Percentiles rank a stretch among this genome's conserved stretches.
These are phyloP conservation scores for Molanna angustata DNA, from an alignment of 2,888 invertebrate species.

Conservation along the genomic window DNA sequence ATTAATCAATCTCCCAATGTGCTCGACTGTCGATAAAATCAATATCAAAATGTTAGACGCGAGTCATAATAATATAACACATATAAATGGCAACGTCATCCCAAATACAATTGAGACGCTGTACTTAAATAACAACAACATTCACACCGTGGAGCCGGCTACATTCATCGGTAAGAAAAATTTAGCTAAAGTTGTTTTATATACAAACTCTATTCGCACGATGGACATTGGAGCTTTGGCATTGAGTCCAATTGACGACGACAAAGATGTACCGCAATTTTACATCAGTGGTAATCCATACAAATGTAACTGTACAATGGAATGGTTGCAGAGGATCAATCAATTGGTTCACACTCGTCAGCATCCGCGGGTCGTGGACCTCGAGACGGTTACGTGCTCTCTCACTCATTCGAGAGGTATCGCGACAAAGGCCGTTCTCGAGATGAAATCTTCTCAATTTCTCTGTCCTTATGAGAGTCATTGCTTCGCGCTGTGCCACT, in stretches of 20 bases:
- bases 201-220: conserved; percentile 69
- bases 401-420: conserved; percentile 66
- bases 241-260: conserved; percentile 63
- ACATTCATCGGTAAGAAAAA: conserved; percentile 67
- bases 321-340: conserved; percentile 80
- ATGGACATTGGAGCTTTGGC: conserved; percentile 72
- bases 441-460: conserved; percentile 72
- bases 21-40: conserved; percentile 52
- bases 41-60: conserved; percentile 72
- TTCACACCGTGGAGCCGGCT: conserved; percentile 65
- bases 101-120: conserved; percentile 71
- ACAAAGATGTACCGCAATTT: conserved; percentile 73
- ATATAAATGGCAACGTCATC: conserved; percentile 64
- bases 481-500: conserved; percentile 85
- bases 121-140: conserved; percentile 72
- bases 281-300: conserved; percentile 82
- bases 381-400: conserved; percentile 73
- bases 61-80: conserved; percentile 68
- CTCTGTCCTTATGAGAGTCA: conserved; percentile 78
- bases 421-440: conserved; percentile 68
- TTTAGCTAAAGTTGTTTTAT: conserved; percentile 71
- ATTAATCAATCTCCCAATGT: conserved; percentile 62
- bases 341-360: conserved; percentile 71
- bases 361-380: conserved; percentile 76
- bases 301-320: conserved; percentile 84